Conservation (phyloP, 2,888 invertebrate species). For the Pyrocoelia pectoralis region DNA sequence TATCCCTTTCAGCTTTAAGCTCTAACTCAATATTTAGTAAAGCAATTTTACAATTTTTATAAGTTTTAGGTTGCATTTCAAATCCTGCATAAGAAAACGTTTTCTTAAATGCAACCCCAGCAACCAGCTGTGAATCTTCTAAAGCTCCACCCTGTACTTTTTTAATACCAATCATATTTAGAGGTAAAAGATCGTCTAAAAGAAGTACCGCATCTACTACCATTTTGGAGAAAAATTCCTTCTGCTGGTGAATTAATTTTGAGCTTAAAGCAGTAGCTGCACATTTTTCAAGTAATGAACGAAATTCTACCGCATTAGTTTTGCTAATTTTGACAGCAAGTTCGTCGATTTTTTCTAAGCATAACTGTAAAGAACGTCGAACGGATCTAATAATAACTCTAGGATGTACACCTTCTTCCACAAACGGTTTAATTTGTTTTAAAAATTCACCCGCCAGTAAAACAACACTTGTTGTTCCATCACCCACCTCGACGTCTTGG, state of each 20-base stretch:
- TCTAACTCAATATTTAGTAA: conserved; percentile 97
- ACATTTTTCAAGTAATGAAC: conserved; percentile 82
- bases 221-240: conserved; percentile 95
- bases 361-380: conserved; percentile 82
- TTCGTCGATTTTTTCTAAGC: conserved; percentile 82
- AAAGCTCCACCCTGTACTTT: conserved; percentile 71
- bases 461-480: conserved; percentile 98
- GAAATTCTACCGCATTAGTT: conserved; percentile 67
- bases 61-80: conserved; percentile 99
- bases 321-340: conserved; percentile 83
- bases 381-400: conserved; percentile 91
- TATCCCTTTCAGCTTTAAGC: conserved; percentile 97
- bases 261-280: conserved; percentile 97
- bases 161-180: conserved; percentile 99
- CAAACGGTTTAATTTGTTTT: conserved; percentile 92
- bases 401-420: conserved; percentile 97
- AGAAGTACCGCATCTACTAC: conserved; percentile 96
- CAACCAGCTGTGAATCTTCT: conserved; percentile 89
- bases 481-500: conserved; percentile 99
- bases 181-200: conserved; percentile 87
- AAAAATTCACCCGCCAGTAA: conserved; percentile 94
- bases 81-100: conserved; percentile 99
- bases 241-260: conserved; percentile 95
- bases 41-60: conserved; percentile 90
- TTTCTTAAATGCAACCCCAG: conserved; percentile 98